Evolutionary conservation across 2,797 vertebrate genomes (phyloP).

Genomic region (Microchirus variegatus): DNA sequence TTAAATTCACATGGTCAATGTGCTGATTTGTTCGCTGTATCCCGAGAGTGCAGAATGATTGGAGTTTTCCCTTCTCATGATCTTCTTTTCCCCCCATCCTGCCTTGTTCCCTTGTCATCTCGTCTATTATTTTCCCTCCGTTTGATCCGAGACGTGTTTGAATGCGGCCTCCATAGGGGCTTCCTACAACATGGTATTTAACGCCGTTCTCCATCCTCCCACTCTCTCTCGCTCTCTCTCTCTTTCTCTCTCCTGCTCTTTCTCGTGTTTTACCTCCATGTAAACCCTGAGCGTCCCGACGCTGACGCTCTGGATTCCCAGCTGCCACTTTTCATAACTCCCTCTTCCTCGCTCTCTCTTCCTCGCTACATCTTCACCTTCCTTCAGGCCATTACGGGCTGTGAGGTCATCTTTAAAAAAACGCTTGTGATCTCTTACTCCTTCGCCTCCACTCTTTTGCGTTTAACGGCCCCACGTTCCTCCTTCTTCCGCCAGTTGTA

Average conservation of each 20-base stretch:
- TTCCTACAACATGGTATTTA: constrained; percentile 78
- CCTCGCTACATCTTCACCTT: constrained; percentile 22
- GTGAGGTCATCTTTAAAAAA: constrained; percentile 59
- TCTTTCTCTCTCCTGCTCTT: constrained; percentile 24
- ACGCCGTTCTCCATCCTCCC: constrained; percentile 57
- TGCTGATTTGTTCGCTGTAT: constrained; percentile 75
- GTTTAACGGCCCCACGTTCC: constrained; percentile 40
- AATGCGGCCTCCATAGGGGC: constrained; percentile 57
- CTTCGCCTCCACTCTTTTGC: constrained; percentile 23
- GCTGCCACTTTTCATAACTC: constrained; percentile 41
- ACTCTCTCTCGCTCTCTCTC: constrained; percentile 29
- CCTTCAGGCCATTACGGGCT: constrained; percentile 33
- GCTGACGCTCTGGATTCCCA: constrained; percentile 42
- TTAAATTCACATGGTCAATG: constrained; percentile 65
- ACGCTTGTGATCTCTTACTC: constrained; percentile 52
- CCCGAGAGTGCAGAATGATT: constrained; percentile 57
- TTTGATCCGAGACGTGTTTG: constrained; percentile 63
- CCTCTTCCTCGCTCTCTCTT: constrained; percentile 33
- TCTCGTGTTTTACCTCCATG: constrained; percentile 27
- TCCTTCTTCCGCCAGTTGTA: constrained; percentile 55
- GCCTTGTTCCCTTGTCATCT: constrained; percentile 57
- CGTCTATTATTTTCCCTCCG: constrained; percentile 57
- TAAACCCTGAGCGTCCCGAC: constrained; percentile 31
- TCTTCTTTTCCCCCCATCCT: constrained; percentile 10
- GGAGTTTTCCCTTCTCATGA: constrained; percentile 53